Percentiles rank a stretch among this genome's conserved stretches.
Evolutionary conservation across 1,140 invertebrate genomes (phyloP).

Genomic region (Acromyrmex charruanus): DNA sequence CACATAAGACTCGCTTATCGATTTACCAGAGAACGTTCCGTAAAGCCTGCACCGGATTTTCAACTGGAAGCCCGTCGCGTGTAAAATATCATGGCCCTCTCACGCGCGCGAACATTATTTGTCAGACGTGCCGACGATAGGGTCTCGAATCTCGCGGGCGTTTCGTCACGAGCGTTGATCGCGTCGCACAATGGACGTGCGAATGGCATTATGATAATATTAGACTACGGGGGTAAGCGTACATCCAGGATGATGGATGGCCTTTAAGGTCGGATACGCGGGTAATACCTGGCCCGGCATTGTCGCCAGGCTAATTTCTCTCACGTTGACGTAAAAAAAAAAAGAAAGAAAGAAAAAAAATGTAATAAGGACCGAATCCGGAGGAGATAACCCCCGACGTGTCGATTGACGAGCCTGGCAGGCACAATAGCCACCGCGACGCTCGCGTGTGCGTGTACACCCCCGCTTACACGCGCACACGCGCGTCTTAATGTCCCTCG

Average conservation of each 20-base stretch:
- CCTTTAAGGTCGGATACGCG: slow-evolving; percentile 63
- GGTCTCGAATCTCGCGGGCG: slow-evolving; percentile 37
- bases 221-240: slow-evolving; percentile 64
- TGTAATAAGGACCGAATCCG: slow-evolving; percentile 63
- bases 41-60: slow-evolving; percentile 56
- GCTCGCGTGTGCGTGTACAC: slow-evolving; percentile 11
- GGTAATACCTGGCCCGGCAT: slow-evolving; percentile 72
- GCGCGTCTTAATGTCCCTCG: slow-evolving; percentile 70
- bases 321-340: not conserved
- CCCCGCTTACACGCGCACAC: slow-evolving; percentile 8
- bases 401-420: slow-evolving; percentile 66
- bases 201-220: slow-evolving; percentile 78
- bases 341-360: slow-evolving; percentile 25
- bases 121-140: slow-evolving; percentile 66
- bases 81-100: slow-evolving; percentile 55
- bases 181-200: slow-evolving; percentile 67
- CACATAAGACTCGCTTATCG: slow-evolving; percentile 62
- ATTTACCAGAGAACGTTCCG: slow-evolving; percentile 55
- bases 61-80: slow-evolving; percentile 50
- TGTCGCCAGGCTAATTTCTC: slow-evolving; percentile 74
- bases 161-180: slow-evolving; percentile 67
- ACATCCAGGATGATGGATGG: slow-evolving; percentile 74
- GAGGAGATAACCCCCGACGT: slow-evolving; percentile 61
- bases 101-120: slow-evolving; percentile 65
- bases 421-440: slow-evolving; percentile 54